These are phyloP conservation scores for Cossypha heuglini DNA, from an alignment of 2,797 vertebrate genomes.

Conservation along the genomic window DNA sequence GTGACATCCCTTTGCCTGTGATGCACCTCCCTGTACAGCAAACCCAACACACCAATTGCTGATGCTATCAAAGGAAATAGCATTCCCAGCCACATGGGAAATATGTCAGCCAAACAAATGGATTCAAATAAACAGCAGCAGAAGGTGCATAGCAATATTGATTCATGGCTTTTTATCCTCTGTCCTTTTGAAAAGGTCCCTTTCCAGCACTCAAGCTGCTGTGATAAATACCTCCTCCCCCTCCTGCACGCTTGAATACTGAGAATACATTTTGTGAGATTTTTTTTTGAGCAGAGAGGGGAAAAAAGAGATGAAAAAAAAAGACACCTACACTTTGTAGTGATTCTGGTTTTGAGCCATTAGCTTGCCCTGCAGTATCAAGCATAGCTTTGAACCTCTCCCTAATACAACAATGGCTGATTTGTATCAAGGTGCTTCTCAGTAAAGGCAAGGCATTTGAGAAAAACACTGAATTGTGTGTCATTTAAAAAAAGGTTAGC, in stretches of 20 bases:
- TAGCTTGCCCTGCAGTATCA: neutral
- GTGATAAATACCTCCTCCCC: conserved; percentile 21
- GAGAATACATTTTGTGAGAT: neutral
- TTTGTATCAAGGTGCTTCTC: conserved; percentile 7
- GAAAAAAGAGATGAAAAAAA: neutral
- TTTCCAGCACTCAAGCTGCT: conserved; percentile 3
- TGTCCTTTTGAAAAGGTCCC: conserved; percentile 44
- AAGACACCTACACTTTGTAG: neutral
- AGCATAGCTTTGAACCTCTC: neutral
- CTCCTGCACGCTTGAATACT: neutral
- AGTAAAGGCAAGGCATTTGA: neutral
- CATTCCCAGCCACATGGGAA: conserved; percentile 53
- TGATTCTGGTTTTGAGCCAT: neutral
- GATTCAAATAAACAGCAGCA: conserved; percentile 56
- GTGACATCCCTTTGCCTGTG: neutral
- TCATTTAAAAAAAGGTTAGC: conserved; percentile 5
- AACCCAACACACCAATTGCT: conserved; percentile 17
- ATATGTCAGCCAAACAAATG: conserved; percentile 68
- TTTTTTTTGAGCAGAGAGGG: neutral
- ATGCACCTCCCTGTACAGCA: neutral
- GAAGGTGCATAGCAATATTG: conserved; percentile 29
- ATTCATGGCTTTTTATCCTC: conserved; percentile 54
- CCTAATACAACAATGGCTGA: neutral
- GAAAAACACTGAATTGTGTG: neutral
- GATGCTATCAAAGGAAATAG: conserved; percentile 61